A percentile compares a stretch with the other conserved stretches of the same genome.
These are phyloP conservation scores for Mus pahari DNA, from an alignment of 2,113 vertebrate genomes.

Conservation along the genomic window DNA sequence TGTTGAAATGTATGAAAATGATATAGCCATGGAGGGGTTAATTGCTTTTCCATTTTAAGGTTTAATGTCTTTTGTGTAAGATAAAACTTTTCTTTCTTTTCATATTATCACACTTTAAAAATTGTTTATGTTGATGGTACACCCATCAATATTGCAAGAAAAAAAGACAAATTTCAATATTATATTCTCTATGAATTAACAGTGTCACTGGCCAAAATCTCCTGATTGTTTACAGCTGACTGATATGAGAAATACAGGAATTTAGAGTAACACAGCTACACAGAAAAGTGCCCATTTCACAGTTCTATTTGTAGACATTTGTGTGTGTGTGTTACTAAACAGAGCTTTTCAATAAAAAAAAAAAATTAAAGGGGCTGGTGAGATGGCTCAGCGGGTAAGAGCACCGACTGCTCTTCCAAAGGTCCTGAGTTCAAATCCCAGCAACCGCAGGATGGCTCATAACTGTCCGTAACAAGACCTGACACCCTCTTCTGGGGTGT, in stretches of 20 bases:
- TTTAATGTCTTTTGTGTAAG: constrained; percentile 34
- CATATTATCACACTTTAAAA: constrained; percentile 23
- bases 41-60: constrained; percentile 26
- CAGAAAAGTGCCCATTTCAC: neutral
- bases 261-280: neutral
- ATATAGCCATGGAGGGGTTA: neutral
- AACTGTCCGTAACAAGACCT: too few relatives aligned
- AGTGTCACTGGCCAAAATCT: neutral
- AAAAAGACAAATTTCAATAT: constrained; percentile 48
- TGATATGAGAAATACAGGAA: neutral
- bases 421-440: too few relatives aligned
- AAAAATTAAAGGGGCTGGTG: too few relatives aligned
- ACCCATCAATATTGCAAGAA: constrained; percentile 55
- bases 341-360: neutral
- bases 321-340: neutral
- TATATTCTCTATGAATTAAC: constrained; percentile 46
- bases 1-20: constrained; percentile 52
- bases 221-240: neutral
- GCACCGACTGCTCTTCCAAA: too few relatives aligned
- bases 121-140: constrained; percentile 51
- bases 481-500: too few relatives aligned
- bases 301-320: neutral
- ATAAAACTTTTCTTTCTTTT: constrained; percentile 52
- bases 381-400: too few relatives aligned
- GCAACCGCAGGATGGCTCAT: too few relatives aligned